A percentile compares a stretch with the other conserved stretches of the same genome.
phyloP scores from a whole-genome alignment of 1,140 invertebrate species.

The Cepaea nemoralis region DNA sequence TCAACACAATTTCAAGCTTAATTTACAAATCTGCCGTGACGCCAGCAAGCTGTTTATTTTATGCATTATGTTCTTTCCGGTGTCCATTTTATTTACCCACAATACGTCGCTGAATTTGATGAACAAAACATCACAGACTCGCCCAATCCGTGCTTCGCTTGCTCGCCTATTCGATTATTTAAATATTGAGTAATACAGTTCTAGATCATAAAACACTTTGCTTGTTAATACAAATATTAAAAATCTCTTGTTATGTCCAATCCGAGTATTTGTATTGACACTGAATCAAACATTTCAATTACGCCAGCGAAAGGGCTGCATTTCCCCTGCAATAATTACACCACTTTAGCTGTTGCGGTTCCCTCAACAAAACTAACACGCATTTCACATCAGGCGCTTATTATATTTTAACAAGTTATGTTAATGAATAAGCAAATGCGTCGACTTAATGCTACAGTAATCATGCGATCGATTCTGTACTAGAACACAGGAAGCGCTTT shows the following conservation, averaged over 20 bases:
- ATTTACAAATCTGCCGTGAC: too few species aligned
- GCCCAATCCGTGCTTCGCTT: background rate
- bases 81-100: background rate
- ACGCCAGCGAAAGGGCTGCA: background rate
- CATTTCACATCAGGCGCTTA: slow-evolving; percentile 12
- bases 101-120: background rate
- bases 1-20: too few species aligned
- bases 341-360: background rate
- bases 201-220: background rate
- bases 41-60: too few species aligned
- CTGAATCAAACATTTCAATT: slow-evolving; percentile 17
- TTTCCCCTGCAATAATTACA: background rate
- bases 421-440: background rate
- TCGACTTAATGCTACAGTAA: background rate
- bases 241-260: background rate
- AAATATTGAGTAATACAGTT: background rate
- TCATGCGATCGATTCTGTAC: background rate
- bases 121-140: background rate
- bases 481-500: slow-evolving; percentile 11
- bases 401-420: slow-evolving; percentile 14
- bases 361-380: slow-evolving; percentile 7
- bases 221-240: slow-evolving; percentile 3
- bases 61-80: too few species aligned
- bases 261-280: background rate
- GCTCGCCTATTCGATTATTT: background rate